Evolutionary conservation across 1,140 invertebrate genomes (phyloP).

Genomic region (Zaprionus taronus): DNA sequence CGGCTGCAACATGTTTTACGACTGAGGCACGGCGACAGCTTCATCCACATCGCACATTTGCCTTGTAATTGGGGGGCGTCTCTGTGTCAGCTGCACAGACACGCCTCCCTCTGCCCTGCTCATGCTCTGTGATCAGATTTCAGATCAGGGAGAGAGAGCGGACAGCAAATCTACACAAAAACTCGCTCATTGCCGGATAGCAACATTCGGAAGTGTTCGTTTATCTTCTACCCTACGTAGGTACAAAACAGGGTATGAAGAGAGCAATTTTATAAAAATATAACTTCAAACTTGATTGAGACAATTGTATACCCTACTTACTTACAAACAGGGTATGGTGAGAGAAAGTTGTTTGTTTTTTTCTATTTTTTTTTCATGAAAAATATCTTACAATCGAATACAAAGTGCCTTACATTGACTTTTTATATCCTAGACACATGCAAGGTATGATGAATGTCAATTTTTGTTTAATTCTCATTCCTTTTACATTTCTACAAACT

Average conservation of each 20-base stretch:
- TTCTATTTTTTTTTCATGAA: too few relatives aligned
- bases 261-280: too few relatives aligned
- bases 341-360: too few relatives aligned
- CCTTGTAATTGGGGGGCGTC: slow-evolving; percentile 54
- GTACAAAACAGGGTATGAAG: neutral
- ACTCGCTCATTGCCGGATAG: neutral
- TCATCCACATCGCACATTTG: neutral
- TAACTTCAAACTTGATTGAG: too few relatives aligned
- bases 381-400: too few relatives aligned
- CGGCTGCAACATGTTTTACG: slow-evolving; percentile 41
- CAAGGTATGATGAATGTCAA: neutral
- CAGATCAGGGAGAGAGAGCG: neutral
- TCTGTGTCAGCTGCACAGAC: neutral
- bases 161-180: slow-evolving; percentile 14
- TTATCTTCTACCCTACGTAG: neutral
- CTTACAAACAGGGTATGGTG: too few relatives aligned
- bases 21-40: slow-evolving; percentile 13
- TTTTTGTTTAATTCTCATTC: too few relatives aligned
- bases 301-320: too few relatives aligned
- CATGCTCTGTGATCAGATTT: slow-evolving; percentile 12
- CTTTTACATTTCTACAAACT: neutral
- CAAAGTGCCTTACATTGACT: too few relatives aligned
- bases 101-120: neutral
- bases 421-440: neutral
- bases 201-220: neutral